phyloP scores from a whole-genome alignment of 2,888 invertebrate genomes.

The Drosophila neoperkinsi region DNA sequence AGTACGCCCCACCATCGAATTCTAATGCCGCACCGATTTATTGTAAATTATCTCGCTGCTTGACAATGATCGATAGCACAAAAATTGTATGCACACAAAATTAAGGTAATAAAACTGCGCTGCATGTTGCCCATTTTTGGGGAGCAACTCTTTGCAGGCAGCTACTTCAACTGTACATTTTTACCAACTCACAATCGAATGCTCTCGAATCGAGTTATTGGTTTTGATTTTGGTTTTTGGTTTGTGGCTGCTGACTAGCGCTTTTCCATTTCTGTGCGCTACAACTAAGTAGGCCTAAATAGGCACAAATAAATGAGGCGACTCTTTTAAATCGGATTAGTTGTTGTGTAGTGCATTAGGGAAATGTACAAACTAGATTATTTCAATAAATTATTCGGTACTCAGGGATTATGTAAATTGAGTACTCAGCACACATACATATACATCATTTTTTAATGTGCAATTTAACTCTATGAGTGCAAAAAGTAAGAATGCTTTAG shows the following conservation, averaged over 20 bases:
- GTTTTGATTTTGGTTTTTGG: not conserved
- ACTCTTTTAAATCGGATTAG: constrained; percentile 35
- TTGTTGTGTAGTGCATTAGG: constrained; percentile 54
- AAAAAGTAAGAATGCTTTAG: not conserved
- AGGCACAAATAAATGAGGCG: constrained; percentile 63
- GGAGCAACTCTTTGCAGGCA: not conserved
- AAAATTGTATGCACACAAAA: constrained; percentile 67
- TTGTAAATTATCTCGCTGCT: constrained; percentile 71
- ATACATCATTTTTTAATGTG: not conserved
- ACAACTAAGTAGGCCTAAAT: constrained; percentile 56
- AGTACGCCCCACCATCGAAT: constrained; percentile 44
- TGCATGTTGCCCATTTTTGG: constrained; percentile 32
- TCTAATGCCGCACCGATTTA: constrained; percentile 74
- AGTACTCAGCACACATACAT: not conserved
- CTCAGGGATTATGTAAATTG: constrained; percentile 22
- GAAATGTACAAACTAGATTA: constrained; percentile 41
- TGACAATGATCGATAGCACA: constrained; percentile 77
- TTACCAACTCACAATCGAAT: constrained; percentile 18
- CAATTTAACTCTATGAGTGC: not conserved
- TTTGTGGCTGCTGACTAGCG: constrained; percentile 30
- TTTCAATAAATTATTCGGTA: constrained; percentile 20
- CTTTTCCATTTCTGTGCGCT: constrained; percentile 30
- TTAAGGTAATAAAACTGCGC: constrained; percentile 53
- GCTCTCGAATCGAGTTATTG: constrained; percentile 23
- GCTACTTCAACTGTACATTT: constrained; percentile 9